Conservation (phyloP, 2,797 vertebrate genomes). For the Poecilia wingei region DNA sequence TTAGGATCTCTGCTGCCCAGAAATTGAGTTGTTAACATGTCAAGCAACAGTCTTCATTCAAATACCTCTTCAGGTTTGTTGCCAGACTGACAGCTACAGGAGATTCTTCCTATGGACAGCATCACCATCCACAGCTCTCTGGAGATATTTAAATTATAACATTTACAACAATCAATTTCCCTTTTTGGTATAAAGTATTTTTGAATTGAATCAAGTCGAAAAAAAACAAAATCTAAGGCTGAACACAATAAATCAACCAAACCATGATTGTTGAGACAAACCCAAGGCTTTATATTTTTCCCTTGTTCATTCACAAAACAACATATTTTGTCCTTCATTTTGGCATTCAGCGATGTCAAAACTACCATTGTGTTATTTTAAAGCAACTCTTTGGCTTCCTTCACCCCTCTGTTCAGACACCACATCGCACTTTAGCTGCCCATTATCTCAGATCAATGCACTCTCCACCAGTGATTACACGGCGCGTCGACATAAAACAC, state of each 20-base stretch:
- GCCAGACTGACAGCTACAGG: background rate
- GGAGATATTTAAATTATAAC: background rate
- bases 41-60: background rate
- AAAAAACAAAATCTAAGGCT: background rate
- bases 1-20: background rate
- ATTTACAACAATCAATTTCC: background rate
- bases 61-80: background rate
- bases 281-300: background rate
- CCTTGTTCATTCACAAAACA: background rate
- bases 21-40: background rate
- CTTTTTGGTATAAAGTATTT: background rate
- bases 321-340: background rate
- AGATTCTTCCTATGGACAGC: background rate
- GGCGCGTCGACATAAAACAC: slow-evolving; percentile 53
- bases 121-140: background rate
- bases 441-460: slow-evolving; percentile 55
- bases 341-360: background rate
- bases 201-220: background rate
- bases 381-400: slow-evolving; percentile 28
- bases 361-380: background rate
- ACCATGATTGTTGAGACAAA: background rate
- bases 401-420: slow-evolving; percentile 16
- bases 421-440: slow-evolving; percentile 31
- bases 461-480: slow-evolving; percentile 47
- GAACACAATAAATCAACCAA: background rate